Conservation (phyloP, 2,888 invertebrate genomes). For the Rhaphigaster nebulosa region DNA sequence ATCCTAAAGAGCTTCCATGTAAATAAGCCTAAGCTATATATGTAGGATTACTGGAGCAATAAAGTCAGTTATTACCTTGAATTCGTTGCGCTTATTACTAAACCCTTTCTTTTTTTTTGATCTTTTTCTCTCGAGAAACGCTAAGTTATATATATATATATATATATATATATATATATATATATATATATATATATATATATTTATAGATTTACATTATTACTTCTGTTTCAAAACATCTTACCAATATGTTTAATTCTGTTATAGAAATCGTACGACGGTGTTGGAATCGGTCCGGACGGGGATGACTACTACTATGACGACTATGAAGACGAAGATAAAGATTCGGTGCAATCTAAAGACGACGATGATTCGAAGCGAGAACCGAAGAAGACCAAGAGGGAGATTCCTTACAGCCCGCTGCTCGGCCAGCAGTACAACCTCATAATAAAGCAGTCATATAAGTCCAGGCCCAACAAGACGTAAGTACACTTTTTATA, state of each 20-base stretch:
- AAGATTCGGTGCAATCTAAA: not conserved
- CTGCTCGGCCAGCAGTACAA: conserved; percentile 10
- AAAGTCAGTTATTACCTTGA: no score
- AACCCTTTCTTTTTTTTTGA: no score
- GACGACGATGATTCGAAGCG: not conserved
- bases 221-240: no score
- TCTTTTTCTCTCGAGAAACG: no score
- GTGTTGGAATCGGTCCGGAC: not conserved
- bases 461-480: conserved; percentile 17
- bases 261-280: not conserved
- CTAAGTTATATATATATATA: no score
- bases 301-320: conserved; percentile 50
- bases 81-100: no score
- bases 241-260: not conserved
- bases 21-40: no score
- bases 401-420: conserved; percentile 25
- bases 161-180: no score
- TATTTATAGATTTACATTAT: not conserved
- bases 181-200: no score
- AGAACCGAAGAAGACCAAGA: conserved; percentile 27
- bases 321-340: conserved; percentile 45
- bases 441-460: conserved; percentile 50
- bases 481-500: not conserved
- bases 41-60: no score
- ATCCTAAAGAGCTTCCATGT: no score